Conservation (phyloP, 2,797 vertebrate species). For the Characodon lateralis region DNA sequence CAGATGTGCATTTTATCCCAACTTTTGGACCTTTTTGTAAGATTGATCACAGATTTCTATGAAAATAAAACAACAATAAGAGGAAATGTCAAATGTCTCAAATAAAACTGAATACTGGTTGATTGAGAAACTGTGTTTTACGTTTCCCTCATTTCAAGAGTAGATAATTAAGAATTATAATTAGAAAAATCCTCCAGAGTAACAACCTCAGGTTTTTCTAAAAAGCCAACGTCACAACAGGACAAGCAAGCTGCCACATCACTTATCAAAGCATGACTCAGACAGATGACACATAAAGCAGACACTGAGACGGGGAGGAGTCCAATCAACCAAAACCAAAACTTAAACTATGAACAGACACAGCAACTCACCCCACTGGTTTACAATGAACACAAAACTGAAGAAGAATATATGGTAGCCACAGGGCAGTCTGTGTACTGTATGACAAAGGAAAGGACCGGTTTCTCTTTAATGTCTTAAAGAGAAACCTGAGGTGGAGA, state of each 20-base stretch:
- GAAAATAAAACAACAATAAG: neutral
- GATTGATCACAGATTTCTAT: too few species aligned
- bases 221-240: neutral
- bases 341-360: slow-evolving; percentile 29
- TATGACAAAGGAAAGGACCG: slow-evolving; percentile 25
- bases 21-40: too few species aligned
- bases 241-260: slow-evolving; percentile 8
- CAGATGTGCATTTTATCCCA: too few species aligned
- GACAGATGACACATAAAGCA: slow-evolving; percentile 25
- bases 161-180: neutral
- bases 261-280: slow-evolving; percentile 35
- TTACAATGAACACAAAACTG: slow-evolving; percentile 29
- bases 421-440: slow-evolving; percentile 19
- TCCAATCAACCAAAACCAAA: neutral
- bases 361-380: slow-evolving; percentile 11
- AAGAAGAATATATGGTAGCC: slow-evolving; percentile 29
- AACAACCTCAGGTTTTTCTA: slow-evolving; percentile 12
- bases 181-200: neutral
- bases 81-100: neutral
- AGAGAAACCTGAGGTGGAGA: slow-evolving; percentile 22
- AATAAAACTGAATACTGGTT: neutral
- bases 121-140: neutral
- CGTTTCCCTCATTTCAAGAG: slow-evolving; percentile 11
- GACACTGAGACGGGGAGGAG: slow-evolving; percentile 20
- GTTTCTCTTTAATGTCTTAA: slow-evolving; percentile 28